Evolutionary conservation across 2,113 vertebrate species (phyloP).

Genomic region (Cinclus cinclus): DNA sequence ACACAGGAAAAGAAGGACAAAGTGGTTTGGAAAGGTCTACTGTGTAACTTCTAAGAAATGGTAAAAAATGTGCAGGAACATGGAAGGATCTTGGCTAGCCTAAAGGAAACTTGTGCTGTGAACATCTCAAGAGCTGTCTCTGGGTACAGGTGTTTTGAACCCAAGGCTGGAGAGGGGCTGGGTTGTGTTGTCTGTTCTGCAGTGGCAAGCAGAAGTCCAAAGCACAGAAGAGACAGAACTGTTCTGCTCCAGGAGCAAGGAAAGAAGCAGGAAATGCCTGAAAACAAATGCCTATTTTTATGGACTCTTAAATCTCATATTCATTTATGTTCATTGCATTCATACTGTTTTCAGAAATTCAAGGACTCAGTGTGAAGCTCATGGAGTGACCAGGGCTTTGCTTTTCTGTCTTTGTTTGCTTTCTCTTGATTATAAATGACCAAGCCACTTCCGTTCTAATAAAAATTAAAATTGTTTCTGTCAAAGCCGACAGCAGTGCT

Average conservation of each 20-base stretch:
- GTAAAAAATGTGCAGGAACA: background rate
- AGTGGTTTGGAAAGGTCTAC: background rate
- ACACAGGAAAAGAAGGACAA: background rate
- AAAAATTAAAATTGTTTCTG: constrained; percentile 57
- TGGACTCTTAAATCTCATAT: background rate
- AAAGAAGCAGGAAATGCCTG: background rate
- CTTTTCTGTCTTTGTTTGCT: background rate
- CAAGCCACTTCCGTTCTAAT: constrained; percentile 27
- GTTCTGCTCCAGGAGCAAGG: background rate
- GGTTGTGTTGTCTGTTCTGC: background rate
- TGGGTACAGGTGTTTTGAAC: background rate
- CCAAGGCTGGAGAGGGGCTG: background rate
- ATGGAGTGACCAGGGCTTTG: background rate
- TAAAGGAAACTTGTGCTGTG: background rate
- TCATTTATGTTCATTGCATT: background rate
- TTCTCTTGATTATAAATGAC: background rate
- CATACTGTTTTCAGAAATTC: background rate
- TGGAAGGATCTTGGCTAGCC: background rate
- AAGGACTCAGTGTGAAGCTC: background rate
- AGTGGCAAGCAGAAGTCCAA: background rate
- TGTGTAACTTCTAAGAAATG: background rate
- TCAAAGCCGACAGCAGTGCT: constrained; percentile 54
- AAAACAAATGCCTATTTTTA: background rate
- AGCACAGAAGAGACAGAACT: background rate
- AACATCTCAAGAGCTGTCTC: background rate